Evolutionary conservation across 35 echinoderm and acorn worm genomes (phyloP).

Genomic region (Anneissia japonica): DNA sequence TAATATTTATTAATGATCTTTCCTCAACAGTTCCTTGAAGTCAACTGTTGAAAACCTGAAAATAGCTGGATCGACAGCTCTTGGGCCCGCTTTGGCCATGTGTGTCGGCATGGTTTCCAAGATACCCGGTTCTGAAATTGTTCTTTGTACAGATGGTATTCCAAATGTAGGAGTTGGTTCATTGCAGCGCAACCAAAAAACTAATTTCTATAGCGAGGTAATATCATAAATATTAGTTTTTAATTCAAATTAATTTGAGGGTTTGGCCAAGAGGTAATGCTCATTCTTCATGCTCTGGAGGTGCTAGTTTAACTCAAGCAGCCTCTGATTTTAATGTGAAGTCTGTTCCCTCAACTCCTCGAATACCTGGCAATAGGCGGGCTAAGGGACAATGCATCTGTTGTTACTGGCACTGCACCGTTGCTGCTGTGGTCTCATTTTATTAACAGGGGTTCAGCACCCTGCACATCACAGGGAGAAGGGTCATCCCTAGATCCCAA

Average conservation of each 20-base stretch:
- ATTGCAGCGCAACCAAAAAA: not conserved
- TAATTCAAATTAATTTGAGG: not conserved
- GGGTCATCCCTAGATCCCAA: too few species aligned
- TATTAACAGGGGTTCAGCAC: too few species aligned
- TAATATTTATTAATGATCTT: not conserved
- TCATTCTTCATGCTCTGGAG: slow-evolving; percentile 2
- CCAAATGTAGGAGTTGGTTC: slow-evolving; percentile 81
- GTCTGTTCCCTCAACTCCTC: too few species aligned
- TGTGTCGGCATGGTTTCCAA: slow-evolving; percentile 69
- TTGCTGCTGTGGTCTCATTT: too few species aligned
- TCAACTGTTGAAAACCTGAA: slow-evolving; percentile 27
- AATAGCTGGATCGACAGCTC: slow-evolving; percentile 65
- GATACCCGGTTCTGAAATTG: slow-evolving; percentile 75
- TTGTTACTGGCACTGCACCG: too few species aligned
- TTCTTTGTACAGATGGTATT: slow-evolving; percentile 82
- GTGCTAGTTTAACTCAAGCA: not conserved
- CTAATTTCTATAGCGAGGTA: slow-evolving; percentile 33
- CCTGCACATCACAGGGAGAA: too few species aligned
- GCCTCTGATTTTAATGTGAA: not conserved
- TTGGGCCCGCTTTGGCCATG: slow-evolving; percentile 71
- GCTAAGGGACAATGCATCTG: too few species aligned
- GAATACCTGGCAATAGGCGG: too few species aligned
- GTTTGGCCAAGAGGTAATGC: not conserved
- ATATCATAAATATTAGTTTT: not conserved
- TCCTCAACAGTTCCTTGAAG: slow-evolving; percentile 45